Evolutionary conservation across 2,113 vertebrate species (phyloP).

Genomic region (Lasiurus cinereus): DNA sequence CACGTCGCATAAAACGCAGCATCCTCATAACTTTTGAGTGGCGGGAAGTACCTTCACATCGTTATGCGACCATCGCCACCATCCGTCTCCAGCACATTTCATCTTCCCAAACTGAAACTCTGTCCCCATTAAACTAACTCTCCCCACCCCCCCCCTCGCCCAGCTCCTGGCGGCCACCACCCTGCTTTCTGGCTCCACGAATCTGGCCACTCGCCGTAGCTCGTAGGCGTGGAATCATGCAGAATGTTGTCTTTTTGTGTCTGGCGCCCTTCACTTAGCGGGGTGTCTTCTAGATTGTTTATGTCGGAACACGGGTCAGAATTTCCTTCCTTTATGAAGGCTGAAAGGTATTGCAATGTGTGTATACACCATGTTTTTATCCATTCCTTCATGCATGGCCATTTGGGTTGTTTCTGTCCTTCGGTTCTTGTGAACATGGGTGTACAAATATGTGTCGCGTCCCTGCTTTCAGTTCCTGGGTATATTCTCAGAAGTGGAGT

Average conservation of each 20-base stretch:
- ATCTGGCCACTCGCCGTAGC: background rate
- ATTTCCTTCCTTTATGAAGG: background rate
- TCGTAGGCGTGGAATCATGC: background rate
- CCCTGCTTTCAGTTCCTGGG: background rate
- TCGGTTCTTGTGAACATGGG: background rate
- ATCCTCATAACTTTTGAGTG: background rate
- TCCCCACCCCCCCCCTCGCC: too few species aligned
- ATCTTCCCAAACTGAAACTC: background rate
- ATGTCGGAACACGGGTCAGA: background rate
- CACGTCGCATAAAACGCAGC: background rate
- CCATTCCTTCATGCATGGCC: background rate
- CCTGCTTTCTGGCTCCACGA: background rate
- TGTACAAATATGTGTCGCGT: background rate
- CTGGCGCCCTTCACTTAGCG: background rate
- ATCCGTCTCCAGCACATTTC: background rate
- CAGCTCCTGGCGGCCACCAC: background rate
- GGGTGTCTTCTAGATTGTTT: background rate
- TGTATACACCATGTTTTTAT: background rate
- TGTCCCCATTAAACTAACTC: background rate
- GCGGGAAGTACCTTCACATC: background rate
- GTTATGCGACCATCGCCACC: too few species aligned
- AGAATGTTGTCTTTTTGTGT: background rate
- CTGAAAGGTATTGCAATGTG: background rate
- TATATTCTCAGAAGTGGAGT: background rate
- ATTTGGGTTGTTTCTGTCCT: background rate